These are phyloP conservation scores for Hylaea fasciaria DNA, from an alignment of 2,888 invertebrate species.

Conservation along the genomic window DNA sequence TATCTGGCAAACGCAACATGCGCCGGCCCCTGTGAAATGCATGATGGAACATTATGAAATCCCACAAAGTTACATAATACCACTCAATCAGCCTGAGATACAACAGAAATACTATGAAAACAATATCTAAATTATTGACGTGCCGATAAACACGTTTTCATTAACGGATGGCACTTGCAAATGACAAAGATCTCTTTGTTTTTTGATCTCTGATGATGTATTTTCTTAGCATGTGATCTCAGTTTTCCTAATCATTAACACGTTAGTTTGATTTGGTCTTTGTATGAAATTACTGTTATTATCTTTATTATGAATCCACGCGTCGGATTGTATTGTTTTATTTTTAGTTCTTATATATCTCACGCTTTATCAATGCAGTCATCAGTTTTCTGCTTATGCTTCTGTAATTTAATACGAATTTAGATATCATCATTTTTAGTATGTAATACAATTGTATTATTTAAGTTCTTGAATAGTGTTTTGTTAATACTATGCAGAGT, in stretches of 20 bases:
- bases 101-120: constrained; percentile 28
- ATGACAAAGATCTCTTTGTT: constrained; percentile 44
- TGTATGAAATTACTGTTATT: constrained; percentile 1
- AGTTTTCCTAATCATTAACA: constrained; percentile 11
- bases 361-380: constrained; percentile 2
- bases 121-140: constrained; percentile 35
- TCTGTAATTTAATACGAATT: background rate
- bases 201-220: constrained; percentile 39
- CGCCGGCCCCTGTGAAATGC: constrained; percentile 22
- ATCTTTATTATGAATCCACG: background rate
- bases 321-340: background rate
- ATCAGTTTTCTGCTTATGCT: constrained; percentile 1
- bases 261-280: constrained; percentile 13
- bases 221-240: constrained; percentile 27
- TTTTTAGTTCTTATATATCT: background rate
- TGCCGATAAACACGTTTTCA: constrained; percentile 42
- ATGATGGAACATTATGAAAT: constrained; percentile 37
- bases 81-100: constrained; percentile 30
- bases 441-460: too few species aligned
- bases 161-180: constrained; percentile 28
- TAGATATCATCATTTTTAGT: background rate
- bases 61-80: constrained; percentile 30
- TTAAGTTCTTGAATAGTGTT: background rate
- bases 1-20: constrained; percentile 19
- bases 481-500: background rate